Conservation (phyloP, 2,888 invertebrate genomes). For the Metalampra italica region DNA sequence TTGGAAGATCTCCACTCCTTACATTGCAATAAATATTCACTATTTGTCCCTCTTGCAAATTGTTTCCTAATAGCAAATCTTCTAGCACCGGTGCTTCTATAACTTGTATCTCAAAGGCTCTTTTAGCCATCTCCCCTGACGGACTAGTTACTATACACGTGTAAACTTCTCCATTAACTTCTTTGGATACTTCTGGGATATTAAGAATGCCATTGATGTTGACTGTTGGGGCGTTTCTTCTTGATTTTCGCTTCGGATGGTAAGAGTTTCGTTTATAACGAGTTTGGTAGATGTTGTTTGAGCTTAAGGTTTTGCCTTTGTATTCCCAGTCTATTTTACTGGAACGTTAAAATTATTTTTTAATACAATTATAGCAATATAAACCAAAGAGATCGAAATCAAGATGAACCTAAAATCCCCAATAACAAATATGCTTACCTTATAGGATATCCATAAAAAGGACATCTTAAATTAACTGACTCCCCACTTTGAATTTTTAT, state of each 20-base stretch:
- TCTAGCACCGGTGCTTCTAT: conserved; percentile 89
- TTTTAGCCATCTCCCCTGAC: conserved; percentile 78
- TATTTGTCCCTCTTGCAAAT: conserved; percentile 89
- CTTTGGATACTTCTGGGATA: conserved; percentile 80
- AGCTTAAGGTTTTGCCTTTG: conserved; percentile 55
- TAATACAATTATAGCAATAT: not conserved
- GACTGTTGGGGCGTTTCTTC: conserved; percentile 49
- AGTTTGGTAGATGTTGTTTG: conserved; percentile 55
- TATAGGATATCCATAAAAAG: conserved; percentile 93
- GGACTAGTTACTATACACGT: conserved; percentile 88
- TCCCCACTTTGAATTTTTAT: conserved; percentile 89
- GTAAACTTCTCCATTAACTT: conserved; percentile 85
- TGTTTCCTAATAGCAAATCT: conserved; percentile 87
- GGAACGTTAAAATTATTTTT: conserved; percentile 17
- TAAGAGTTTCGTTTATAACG: conserved; percentile 48
- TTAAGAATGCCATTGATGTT: conserved; percentile 78
- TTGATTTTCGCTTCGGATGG: conserved; percentile 36
- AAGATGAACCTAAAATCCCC: too few species aligned
- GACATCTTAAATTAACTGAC: conserved; percentile 86
- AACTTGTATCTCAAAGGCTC: conserved; percentile 82
- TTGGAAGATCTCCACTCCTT: conserved; percentile 83
- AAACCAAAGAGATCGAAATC: not conserved
- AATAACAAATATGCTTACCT: conserved; percentile 47
- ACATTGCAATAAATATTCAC: conserved; percentile 91
- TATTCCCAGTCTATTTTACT: conserved; percentile 75